These are phyloP conservation scores for Triplophysa rosa DNA, from an alignment of 2,113 vertebrate species.

Conservation along the genomic window DNA sequence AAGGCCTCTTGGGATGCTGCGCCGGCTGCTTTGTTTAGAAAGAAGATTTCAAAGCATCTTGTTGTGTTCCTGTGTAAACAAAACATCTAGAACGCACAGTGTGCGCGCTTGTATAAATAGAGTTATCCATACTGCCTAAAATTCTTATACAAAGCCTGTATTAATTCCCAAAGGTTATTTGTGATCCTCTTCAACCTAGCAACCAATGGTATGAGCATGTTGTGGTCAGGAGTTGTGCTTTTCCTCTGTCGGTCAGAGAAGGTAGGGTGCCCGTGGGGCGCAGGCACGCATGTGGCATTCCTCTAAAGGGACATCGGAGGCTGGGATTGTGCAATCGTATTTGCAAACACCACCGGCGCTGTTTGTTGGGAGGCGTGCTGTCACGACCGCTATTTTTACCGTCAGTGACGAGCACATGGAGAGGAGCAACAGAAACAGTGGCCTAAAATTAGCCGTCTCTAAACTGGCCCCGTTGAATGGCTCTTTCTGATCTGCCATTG, in stretches of 20 bases:
- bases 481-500: conserved; percentile 54
- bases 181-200: conserved; percentile 71
- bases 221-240: conserved; percentile 51
- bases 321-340: conserved; percentile 77
- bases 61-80: conserved; percentile 63
- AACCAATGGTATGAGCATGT: conserved; percentile 68
- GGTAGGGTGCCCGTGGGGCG: conserved; percentile 4
- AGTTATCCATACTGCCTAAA: conserved; percentile 65
- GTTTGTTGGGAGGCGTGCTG: conserved; percentile 68
- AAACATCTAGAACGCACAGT: conserved; percentile 62
- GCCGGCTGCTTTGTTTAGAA: conserved; percentile 46
- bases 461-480: conserved; percentile 60
- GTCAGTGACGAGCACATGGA: conserved; percentile 69
- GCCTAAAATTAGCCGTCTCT: conserved; percentile 72
- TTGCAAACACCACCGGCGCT: conserved; percentile 78
- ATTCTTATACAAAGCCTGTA: conserved; percentile 73
- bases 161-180: conserved; percentile 75
- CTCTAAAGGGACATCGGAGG: conserved; percentile 61
- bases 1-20: conserved; percentile 19
- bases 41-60: neutral
- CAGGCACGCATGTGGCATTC: conserved; percentile 58
- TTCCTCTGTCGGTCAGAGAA: conserved; percentile 38
- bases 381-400: conserved; percentile 73
- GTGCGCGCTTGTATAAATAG: conserved; percentile 75
- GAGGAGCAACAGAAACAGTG: conserved; percentile 78